Conservation (phyloP, 2,888 invertebrate species). For the Agrotis exclamationis region DNA sequence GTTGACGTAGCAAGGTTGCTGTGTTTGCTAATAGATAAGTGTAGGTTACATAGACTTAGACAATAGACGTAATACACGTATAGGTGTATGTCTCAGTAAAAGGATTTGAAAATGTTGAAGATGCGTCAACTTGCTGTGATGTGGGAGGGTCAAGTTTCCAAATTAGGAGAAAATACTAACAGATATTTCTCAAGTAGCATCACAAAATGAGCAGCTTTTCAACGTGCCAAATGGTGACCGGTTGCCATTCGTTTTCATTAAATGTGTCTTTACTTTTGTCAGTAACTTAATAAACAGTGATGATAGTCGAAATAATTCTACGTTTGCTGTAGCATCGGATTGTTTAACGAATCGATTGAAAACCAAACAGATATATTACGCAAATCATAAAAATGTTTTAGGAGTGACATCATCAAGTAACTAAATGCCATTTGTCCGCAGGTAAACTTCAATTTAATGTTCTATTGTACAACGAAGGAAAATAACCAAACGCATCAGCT, state of each 20-base stretch:
- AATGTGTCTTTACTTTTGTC: background rate
- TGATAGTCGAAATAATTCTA: background rate
- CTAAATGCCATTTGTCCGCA: background rate
- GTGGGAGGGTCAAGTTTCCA: conserved; percentile 16
- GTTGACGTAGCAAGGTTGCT: conserved; percentile 41
- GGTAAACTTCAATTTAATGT: background rate
- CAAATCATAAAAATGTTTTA: background rate
- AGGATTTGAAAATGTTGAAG: background rate
- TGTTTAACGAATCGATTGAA: background rate
- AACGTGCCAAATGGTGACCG: too few relatives aligned
- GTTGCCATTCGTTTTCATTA: background rate
- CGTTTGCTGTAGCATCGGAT: background rate
- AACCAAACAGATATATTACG: background rate
- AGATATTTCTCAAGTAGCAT: background rate
- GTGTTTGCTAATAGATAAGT: conserved; percentile 42
- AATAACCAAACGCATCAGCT: conserved; percentile 3
- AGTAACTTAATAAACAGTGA: background rate
- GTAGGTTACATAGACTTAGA: conserved; percentile 2
- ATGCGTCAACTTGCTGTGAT: background rate
- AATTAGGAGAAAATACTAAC: conserved; percentile 14
- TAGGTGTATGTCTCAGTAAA: background rate
- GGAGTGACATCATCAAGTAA: conserved; percentile 11
- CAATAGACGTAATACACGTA: conserved; percentile 1
- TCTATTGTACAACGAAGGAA: conserved; percentile 7
- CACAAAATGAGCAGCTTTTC: background rate